These are phyloP conservation scores for Holcopasites calliopsidis DNA, from an alignment of 1,140 invertebrate genomes.

Conservation along the genomic window DNA sequence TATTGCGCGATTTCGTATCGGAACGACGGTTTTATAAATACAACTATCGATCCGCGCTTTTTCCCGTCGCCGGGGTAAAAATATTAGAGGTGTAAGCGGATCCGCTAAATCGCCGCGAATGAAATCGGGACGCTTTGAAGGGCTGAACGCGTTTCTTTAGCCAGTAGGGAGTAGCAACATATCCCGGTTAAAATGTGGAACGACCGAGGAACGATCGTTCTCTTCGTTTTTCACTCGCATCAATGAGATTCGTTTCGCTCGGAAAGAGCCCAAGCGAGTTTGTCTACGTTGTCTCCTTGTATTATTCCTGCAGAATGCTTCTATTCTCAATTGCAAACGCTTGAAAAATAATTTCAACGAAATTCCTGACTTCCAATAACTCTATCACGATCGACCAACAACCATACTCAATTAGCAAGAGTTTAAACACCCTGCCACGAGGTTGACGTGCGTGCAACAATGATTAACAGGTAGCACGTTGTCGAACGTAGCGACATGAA, in stretches of 20 bases:
- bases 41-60: conserved; percentile 11
- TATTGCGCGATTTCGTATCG: background rate
- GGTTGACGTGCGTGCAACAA: conserved; percentile 7
- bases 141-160: background rate
- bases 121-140: background rate
- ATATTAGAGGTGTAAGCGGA: background rate
- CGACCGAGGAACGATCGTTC: background rate
- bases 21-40: conserved; percentile 23
- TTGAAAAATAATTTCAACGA: background rate
- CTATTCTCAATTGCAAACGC: too few species aligned
- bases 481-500: background rate
- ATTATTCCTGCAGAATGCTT: too few species aligned
- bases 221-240: background rate
- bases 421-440: background rate
- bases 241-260: conserved; percentile 9
- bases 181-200: background rate
- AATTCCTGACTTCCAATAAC: too few species aligned
- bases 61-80: background rate
- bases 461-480: conserved; percentile 17
- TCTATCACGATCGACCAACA: background rate
- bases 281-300: too few species aligned
- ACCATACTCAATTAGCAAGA: conserved; percentile 13
- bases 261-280: background rate
- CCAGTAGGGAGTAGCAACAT: background rate
- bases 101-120: background rate